phyloP scores from a whole-genome alignment of 2,113 vertebrate species.

The Pteronura brasiliensis region DNA sequence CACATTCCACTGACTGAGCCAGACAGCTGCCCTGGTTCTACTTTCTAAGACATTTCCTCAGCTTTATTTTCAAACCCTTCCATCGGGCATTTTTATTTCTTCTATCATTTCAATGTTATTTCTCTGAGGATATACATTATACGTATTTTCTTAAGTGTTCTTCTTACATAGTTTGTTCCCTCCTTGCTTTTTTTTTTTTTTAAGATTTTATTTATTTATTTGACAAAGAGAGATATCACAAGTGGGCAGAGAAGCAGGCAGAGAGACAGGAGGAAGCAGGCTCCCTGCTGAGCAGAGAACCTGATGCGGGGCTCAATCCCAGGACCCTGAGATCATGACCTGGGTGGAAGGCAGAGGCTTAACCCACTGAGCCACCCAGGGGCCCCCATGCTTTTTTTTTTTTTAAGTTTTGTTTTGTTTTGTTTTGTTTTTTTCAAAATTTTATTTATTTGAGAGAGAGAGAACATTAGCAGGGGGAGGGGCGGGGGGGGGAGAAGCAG shows the following conservation, averaged over 20 bases:
- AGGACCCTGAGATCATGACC: too few relatives aligned
- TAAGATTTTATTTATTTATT: too few relatives aligned
- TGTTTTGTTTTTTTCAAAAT: too few relatives aligned
- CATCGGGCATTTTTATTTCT: background rate
- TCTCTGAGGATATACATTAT: background rate
- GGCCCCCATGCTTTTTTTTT: background rate
- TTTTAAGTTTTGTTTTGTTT: background rate
- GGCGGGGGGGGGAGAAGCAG: too few relatives aligned
- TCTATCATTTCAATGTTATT: background rate
- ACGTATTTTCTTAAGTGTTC: background rate
- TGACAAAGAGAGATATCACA: too few relatives aligned
- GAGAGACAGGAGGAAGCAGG: too few relatives aligned
- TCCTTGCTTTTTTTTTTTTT: background rate
- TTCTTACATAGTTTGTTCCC: background rate
- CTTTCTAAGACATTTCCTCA: constrained; percentile 18
- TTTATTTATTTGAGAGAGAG: too few relatives aligned
- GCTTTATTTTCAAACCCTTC: constrained; percentile 1
- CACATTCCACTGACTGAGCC: background rate
- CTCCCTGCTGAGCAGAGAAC: too few relatives aligned
- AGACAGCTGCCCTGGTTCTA: background rate
- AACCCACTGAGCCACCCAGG: background rate
- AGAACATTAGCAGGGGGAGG: too few relatives aligned
- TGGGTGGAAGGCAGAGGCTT: background rate
- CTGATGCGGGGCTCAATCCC: too few relatives aligned
- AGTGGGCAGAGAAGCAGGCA: too few relatives aligned